phyloP scores from a whole-genome alignment of 2,888 invertebrate genomes.

The Margaritifera margaritifera region DNA sequence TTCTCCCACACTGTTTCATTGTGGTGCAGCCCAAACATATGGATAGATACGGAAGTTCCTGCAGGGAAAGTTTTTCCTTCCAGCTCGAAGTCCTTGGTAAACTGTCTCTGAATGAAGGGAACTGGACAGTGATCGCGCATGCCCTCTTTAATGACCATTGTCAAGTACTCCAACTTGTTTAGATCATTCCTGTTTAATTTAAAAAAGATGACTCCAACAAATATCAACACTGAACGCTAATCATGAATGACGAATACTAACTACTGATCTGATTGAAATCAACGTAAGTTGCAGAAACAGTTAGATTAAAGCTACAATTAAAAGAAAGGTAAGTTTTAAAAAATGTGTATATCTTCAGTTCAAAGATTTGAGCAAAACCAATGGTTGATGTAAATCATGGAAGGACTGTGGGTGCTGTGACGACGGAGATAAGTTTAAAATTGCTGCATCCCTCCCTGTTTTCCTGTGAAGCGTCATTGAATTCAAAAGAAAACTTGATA shows the following conservation, averaged over 20 bases:
- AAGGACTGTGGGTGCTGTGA: too few species aligned
- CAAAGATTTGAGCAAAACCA: too few species aligned
- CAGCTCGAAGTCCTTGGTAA: constrained; percentile 42
- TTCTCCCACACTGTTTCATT: constrained; percentile 57
- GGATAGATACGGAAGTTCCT: constrained; percentile 38
- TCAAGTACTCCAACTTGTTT: constrained; percentile 49
- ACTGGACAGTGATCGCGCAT: constrained; percentile 57
- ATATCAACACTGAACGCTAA: not conserved
- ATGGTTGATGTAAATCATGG: too few species aligned
- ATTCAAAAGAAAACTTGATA: too few species aligned
- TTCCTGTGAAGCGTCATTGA: too few species aligned
- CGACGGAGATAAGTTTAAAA: too few species aligned
- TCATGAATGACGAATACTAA: not conserved
- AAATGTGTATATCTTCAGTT: too few species aligned
- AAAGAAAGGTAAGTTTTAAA: too few species aligned
- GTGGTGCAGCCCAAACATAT: constrained; percentile 52
- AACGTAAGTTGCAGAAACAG: too few species aligned
- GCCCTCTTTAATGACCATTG: constrained; percentile 60
- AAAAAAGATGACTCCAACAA: not conserved
- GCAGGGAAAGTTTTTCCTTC: constrained; percentile 52
- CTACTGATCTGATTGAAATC: not conserved
- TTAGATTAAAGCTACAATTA: too few species aligned
- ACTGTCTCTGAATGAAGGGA: constrained; percentile 49
- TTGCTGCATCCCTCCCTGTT: too few species aligned
- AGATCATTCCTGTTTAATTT: constrained; percentile 54